A percentile compares a stretch with the other conserved stretches of the same genome.
Conservation (phyloP, 2,113 vertebrate genomes). For the Mobula birostris region DNA sequence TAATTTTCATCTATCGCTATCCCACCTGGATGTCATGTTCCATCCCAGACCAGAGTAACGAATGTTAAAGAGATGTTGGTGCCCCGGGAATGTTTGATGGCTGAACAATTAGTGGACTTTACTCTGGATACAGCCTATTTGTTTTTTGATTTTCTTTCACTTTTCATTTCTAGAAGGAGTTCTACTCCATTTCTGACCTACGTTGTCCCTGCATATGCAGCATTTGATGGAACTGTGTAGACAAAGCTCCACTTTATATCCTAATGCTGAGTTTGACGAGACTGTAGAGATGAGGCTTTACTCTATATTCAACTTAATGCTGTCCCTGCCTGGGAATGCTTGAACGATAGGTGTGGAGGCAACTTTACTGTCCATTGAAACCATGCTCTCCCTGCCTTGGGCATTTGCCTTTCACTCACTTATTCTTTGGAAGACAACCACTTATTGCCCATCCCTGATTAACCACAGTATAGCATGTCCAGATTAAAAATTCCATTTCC, state of each 20-base stretch:
- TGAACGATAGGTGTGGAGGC: background rate
- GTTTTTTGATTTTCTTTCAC: no score
- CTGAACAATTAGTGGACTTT: background rate
- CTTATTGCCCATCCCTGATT: no score
- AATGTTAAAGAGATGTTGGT: background rate
- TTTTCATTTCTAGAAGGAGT: background rate
- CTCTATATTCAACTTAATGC: background rate
- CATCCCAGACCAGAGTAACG: background rate
- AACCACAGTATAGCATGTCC: background rate
- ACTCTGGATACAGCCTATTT: background rate
- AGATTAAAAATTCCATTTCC: background rate
- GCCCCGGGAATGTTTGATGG: background rate
- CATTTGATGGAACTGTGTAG: no score
- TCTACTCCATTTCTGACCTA: no score
- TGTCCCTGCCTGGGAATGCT: background rate
- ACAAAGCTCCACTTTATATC: no score
- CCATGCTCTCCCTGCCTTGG: background rate
- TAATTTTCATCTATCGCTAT: background rate
- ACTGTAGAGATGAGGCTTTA: background rate
- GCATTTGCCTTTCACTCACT: no score
- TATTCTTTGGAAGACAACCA: no score
- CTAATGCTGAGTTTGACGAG: background rate
- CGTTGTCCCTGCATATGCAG: no score
- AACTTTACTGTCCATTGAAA: background rate
- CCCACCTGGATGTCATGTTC: background rate